These are phyloP conservation scores for Miniopterus natalensis DNA, from an alignment of 2,113 vertebrate genomes.

Conservation along the genomic window DNA sequence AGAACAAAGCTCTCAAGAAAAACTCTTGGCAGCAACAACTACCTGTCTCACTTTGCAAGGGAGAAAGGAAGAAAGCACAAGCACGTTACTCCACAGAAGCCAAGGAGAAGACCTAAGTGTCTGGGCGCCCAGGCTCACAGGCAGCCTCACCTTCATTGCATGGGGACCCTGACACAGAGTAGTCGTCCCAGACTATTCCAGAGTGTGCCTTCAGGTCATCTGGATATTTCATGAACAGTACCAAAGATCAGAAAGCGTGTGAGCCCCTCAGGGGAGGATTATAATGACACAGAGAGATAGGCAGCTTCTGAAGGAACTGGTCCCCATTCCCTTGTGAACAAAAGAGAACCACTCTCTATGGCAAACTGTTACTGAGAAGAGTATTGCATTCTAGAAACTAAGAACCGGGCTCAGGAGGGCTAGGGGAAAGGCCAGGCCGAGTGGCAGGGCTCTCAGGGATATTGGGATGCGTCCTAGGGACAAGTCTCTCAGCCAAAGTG, in stretches of 20 bases:
- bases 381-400: not conserved
- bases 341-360: not conserved
- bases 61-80: not conserved
- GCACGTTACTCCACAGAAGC: not conserved
- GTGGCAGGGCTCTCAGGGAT: not conserved
- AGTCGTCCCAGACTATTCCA: not conserved
- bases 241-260: not conserved
- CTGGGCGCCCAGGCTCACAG: not conserved
- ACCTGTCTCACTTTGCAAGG: not conserved
- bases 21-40: not conserved
- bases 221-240: not conserved
- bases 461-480: not conserved
- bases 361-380: not conserved
- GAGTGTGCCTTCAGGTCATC: not conserved
- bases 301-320: not conserved
- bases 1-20: constrained; percentile 20
- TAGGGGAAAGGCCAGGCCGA: not conserved
- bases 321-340: not conserved
- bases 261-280: not conserved
- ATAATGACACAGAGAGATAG: not conserved
- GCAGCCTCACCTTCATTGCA: not conserved
- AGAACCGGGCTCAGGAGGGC: not conserved
- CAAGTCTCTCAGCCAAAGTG: not conserved
- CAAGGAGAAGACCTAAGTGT: not conserved
- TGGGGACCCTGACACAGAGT: not conserved